phyloP scores from a whole-genome alignment of 2,888 invertebrate genomes.

The Andrena bicolor region DNA sequence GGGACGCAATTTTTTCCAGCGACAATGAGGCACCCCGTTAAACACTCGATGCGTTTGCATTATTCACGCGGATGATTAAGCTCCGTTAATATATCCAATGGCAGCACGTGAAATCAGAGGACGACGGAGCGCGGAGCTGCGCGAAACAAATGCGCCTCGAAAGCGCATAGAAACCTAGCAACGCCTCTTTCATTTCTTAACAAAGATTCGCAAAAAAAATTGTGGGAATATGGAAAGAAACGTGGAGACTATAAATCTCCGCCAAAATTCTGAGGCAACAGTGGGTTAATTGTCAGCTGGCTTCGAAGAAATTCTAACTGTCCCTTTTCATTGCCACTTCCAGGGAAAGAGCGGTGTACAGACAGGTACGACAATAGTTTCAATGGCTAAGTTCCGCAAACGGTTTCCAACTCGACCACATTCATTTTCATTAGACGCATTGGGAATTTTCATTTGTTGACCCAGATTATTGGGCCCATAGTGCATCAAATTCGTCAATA shows the following conservation, averaged over 20 bases:
- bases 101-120: conserved; percentile 21
- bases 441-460: conserved; percentile 41
- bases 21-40: conserved; percentile 74
- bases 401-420: conserved; percentile 29
- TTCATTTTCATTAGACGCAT: conserved; percentile 48
- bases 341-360: neutral
- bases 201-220: neutral
- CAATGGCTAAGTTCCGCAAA: conserved; percentile 34
- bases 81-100: conserved; percentile 68
- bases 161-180: conserved; percentile 13
- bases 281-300: neutral
- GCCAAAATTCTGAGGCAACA: neutral
- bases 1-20: conserved; percentile 72
- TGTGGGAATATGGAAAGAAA: neutral
- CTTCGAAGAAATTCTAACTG: neutral
- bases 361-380: conserved; percentile 14
- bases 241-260: neutral
- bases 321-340: neutral
- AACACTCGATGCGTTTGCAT: conserved; percentile 68
- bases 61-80: conserved; percentile 69
- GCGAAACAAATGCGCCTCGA: conserved; percentile 34
- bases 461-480: conserved; percentile 38
- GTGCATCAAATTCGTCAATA: conserved; percentile 34
- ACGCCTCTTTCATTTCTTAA: neutral
- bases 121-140: neutral